These are phyloP conservation scores for Falco cherrug DNA, from an alignment of 2,797 vertebrate genomes.

Conservation along the genomic window DNA sequence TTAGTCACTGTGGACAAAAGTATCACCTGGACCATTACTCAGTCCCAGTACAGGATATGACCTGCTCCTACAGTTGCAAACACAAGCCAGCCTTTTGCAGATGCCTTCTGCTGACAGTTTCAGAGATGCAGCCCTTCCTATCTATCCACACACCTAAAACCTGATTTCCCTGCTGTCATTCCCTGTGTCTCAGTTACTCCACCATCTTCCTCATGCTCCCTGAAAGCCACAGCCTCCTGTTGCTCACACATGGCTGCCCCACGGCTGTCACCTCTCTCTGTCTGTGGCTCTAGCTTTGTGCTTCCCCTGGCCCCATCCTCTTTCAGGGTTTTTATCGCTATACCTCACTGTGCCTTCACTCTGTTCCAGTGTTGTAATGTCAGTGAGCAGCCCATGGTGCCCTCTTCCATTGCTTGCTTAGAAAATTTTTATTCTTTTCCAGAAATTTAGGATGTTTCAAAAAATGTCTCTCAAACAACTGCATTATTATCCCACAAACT, in stretches of 20 bases:
- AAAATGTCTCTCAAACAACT: background rate
- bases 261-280: background rate
- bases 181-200: background rate
- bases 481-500: background rate
- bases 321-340: background rate
- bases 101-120: background rate
- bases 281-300: background rate
- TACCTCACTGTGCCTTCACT: background rate
- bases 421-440: background rate
- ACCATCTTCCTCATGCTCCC: background rate
- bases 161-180: background rate
- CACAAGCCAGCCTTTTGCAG: background rate
- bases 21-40: background rate
- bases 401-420: background rate
- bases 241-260: background rate
- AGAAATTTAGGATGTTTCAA: background rate
- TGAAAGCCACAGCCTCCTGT: background rate
- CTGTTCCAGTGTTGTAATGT: rapidly evolving
- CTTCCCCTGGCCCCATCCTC: background rate
- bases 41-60: background rate
- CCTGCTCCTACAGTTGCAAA: background rate
- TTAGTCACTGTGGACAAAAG: background rate
- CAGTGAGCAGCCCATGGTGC: background rate
- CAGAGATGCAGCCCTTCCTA: background rate
- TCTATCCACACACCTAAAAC: background rate